phyloP scores from a whole-genome alignment of 2,797 vertebrate species.

The Trichosurus vulpecula region DNA sequence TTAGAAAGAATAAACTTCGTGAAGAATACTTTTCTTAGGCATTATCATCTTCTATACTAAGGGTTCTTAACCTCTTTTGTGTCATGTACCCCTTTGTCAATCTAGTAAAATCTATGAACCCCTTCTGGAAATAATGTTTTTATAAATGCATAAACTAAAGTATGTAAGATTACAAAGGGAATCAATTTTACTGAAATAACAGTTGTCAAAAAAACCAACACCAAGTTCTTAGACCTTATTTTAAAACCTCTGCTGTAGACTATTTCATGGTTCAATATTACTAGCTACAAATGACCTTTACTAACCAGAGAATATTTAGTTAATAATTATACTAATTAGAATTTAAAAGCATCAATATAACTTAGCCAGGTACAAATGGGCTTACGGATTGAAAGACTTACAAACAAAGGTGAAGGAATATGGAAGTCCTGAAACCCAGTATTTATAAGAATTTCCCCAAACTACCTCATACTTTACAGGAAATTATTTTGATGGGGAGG shows the following conservation, averaged over 20 bases:
- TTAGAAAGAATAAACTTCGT: not conserved
- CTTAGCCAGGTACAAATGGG: not conserved
- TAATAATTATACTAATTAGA: not conserved
- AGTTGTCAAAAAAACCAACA: not conserved
- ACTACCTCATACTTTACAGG: not conserved
- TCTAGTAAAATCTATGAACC: not conserved
- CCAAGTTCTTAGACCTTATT: not conserved
- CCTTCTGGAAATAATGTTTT: not conserved
- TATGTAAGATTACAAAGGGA: not conserved
- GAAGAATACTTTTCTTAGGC: constrained; percentile 1
- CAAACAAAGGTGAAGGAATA: not conserved
- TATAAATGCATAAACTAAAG: not conserved
- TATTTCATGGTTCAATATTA: not conserved
- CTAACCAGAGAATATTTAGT: not conserved
- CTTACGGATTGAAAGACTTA: not conserved
- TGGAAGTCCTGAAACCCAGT: not conserved
- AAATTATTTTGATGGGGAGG: not conserved
- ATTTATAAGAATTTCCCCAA: not conserved
- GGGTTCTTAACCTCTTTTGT: not conserved
- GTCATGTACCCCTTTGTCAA: not conserved
- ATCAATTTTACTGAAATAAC: not conserved
- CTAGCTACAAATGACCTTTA: not conserved
- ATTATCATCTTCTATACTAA: not conserved
- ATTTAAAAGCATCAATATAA: not conserved
- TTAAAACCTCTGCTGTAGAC: not conserved